Evolutionary conservation across 1,140 invertebrate species (phyloP).

Genomic region (Macrobrachium rosenbergii): DNA sequence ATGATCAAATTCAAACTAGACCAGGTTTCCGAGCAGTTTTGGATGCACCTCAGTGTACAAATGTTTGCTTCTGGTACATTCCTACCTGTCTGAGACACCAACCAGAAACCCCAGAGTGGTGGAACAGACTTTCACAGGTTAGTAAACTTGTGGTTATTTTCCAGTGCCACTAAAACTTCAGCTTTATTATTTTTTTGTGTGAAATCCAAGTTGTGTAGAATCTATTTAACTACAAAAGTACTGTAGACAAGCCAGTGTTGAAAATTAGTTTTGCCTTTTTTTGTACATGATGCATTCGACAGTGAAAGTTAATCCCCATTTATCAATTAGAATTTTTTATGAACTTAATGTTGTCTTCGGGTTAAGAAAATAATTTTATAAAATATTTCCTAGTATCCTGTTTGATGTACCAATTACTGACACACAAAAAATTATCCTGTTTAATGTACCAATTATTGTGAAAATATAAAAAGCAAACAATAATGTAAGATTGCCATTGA

Average conservation of each 20-base stretch:
- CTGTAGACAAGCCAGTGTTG: too few species aligned
- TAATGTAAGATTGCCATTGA: too few species aligned
- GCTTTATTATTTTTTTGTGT: neutral
- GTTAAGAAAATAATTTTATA: too few species aligned
- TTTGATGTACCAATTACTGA: too few species aligned
- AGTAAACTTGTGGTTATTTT: slow-evolving; percentile 54
- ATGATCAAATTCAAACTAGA: slow-evolving; percentile 57
- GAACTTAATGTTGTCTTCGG: too few species aligned
- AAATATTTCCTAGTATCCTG: too few species aligned
- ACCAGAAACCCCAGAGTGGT: slow-evolving; percentile 78
- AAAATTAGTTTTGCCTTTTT: neutral
- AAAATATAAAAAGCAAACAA: too few species aligned
- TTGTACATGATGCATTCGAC: neutral
- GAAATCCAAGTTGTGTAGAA: neutral
- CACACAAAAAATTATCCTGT: too few species aligned
- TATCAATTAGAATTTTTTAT: too few species aligned
- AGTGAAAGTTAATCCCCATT: too few species aligned
- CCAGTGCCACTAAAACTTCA: neutral
- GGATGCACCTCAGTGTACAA: slow-evolving; percentile 79
- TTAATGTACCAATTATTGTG: too few species aligned
- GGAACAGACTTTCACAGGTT: slow-evolving; percentile 83
- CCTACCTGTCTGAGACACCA: slow-evolving; percentile 79
- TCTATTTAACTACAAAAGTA: neutral
- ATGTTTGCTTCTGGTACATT: slow-evolving; percentile 95
- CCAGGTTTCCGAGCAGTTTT: slow-evolving; percentile 67